Evolutionary conservation across 2,888 invertebrate genomes (phyloP), one percentile per base, ranked within the genome.

Genomic region (Hetaerina titia): DNA sequence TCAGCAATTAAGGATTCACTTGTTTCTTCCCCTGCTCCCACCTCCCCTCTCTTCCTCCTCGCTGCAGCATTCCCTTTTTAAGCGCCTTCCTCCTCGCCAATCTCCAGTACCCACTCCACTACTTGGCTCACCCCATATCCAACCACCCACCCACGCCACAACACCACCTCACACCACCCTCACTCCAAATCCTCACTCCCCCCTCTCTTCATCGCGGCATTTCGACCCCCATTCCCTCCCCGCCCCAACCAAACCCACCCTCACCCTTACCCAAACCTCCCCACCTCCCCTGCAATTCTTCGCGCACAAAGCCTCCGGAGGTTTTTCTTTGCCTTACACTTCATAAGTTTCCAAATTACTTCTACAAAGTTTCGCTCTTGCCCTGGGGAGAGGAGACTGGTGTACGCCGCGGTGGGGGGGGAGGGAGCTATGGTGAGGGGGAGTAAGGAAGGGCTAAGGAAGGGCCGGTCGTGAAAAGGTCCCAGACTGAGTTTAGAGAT

Each of bases 271-370:
- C 17, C 19, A 19, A 22, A 57, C 19, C 57, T 7, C 81, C 58
- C 57, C 58, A n/a, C 90, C 45, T 19, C 63, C 45, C 90, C 57
- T 92, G 69, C 69, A 92, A 92, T 92, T 92, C 92, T 92, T 92
- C 69, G 25, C 31, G 45, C 89, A 89, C 89, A 89, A 89, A 58
- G 89, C 57, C 92, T 92, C 92, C 92, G 45, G 56, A 69, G 92
- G 92, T 64, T 64, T 90, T 90, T 90, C 90, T 64, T 64, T 45
- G 64, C 92, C 92, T 69, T 92, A 92, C 92, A 92, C 92, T 92
- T 92, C 92, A 92, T 92, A 92, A 92, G 92, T 92, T 92, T 92
- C 92, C 74, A 92, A 92, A 92, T 92, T 92, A 92, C 92, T 92
- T 92, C 92, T 74, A 69, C 92, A 92, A 92, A 92, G 92, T 92